phyloP scores from a whole-genome alignment of 2,797 vertebrate genomes.

The Sebastes kiyomatsui region DNA sequence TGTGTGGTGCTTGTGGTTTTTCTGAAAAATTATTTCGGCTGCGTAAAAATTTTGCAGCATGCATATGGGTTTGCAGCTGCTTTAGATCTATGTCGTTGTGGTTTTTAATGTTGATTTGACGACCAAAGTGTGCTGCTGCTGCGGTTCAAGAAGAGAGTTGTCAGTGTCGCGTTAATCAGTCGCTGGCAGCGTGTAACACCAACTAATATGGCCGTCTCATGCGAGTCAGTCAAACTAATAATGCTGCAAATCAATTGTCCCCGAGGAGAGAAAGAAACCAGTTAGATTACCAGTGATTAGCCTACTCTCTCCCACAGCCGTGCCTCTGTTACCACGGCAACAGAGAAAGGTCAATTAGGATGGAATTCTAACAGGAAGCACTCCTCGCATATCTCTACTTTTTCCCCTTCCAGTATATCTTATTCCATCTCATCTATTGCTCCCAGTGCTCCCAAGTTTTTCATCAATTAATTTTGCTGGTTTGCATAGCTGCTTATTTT shows the following conservation, averaged over 20 bases:
- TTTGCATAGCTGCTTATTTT: not conserved
- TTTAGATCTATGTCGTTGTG: not conserved
- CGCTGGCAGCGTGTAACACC: not conserved
- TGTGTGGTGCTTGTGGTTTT: not conserved
- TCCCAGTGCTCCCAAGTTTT: constrained; percentile 19
- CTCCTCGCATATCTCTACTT: constrained; percentile 32
- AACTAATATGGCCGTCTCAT: constrained; percentile 21
- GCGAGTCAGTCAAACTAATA: constrained; percentile 29
- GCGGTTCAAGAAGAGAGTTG: not conserved
- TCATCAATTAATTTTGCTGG: not conserved
- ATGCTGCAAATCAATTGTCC: constrained; percentile 52
- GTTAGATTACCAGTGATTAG: constrained; percentile 61
- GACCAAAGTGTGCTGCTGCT: not conserved
- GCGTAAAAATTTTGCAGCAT: not conserved
- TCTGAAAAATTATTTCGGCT: not conserved
- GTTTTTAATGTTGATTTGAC: not conserved
- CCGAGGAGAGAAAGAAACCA: constrained; percentile 41
- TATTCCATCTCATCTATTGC: constrained; percentile 17
- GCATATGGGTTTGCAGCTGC: not conserved
- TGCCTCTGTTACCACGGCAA: constrained; percentile 67
- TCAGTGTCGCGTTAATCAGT: not conserved
- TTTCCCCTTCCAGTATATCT: constrained; percentile 17
- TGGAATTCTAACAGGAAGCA: constrained; percentile 76
- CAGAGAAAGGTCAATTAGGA: constrained; percentile 72
- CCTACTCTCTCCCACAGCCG: constrained; percentile 21